A percentile compares a stretch with the other conserved stretches of the same genome.
Conservation (phyloP, 2,888 invertebrate genomes). For the Nomada ruficornis region DNA sequence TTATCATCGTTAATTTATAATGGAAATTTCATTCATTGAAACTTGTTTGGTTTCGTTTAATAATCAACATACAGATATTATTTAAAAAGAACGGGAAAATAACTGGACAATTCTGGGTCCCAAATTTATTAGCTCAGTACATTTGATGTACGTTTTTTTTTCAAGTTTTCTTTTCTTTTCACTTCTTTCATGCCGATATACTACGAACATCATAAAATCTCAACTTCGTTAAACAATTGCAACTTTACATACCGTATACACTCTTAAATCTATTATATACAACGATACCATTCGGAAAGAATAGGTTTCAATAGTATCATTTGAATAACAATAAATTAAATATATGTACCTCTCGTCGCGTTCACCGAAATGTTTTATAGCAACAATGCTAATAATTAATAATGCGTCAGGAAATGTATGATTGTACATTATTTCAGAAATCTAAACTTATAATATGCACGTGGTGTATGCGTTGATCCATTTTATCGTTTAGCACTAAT, state of each 20-base stretch:
- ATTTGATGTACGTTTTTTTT: conserved; percentile 34
- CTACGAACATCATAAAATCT: conserved; percentile 56
- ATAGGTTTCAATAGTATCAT: conserved; percentile 73
- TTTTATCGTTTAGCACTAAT: conserved; percentile 69
- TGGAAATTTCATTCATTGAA: conserved; percentile 20
- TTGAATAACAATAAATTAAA: conserved; percentile 82
- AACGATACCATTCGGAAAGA: conserved; percentile 81
- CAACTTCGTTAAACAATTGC: conserved; percentile 74
- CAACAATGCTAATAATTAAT: conserved; percentile 62
- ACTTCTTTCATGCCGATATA: conserved; percentile 33
- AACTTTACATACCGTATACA: conserved; percentile 74
- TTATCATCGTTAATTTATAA: conserved; percentile 40
- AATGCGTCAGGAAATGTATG: conserved; percentile 72
- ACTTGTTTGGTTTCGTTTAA: conserved; percentile 6
- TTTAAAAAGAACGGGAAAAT: conserved; percentile 8
- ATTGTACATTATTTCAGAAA: conserved; percentile 77
- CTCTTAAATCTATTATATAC: conserved; percentile 82
- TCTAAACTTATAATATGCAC: conserved; percentile 73
- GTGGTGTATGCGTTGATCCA: conserved; percentile 66
- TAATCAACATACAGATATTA: conserved; percentile 25
- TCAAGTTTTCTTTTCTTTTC: conserved; percentile 19
- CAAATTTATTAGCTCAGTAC: conserved; percentile 52
- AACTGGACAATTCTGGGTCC: conserved; percentile 62
- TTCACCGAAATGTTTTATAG: conserved; percentile 69
- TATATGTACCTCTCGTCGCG: conserved; percentile 69